Evolutionary conservation across 1,140 invertebrate genomes (phyloP).

Genomic region (Monomorium pharaonis): DNA sequence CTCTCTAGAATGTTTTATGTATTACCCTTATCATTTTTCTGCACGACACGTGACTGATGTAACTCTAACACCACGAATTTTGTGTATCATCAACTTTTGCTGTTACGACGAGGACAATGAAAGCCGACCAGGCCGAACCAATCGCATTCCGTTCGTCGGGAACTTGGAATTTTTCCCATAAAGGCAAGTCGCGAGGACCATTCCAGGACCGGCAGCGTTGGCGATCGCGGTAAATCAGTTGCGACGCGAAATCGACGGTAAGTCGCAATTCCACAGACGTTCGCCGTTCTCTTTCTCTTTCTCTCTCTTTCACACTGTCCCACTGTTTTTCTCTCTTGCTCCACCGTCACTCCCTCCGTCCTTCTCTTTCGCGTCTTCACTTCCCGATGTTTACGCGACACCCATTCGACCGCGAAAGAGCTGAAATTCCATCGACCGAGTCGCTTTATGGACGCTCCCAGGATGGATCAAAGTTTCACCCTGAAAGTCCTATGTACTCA

Average conservation of each 20-base stretch:
- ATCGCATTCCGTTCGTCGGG: conserved; percentile 66
- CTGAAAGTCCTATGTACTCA: conserved; percentile 26
- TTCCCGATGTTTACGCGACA: conserved; percentile 24
- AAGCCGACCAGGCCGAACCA: conserved; percentile 55
- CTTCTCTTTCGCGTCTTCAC: background rate
- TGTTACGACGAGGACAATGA: conserved; percentile 43
- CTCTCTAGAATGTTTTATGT: background rate
- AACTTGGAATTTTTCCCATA: conserved; percentile 59
- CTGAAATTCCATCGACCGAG: conserved; percentile 58
- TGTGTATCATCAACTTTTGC: conserved; percentile 23
- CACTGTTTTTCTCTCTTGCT: background rate
- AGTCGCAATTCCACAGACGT: conserved; percentile 53
- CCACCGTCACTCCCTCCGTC: background rate
- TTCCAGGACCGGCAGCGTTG: conserved; percentile 19
- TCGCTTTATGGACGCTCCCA: conserved; percentile 45
- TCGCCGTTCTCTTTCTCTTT: conserved; percentile 5
- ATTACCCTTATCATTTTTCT: background rate
- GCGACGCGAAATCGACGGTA: conserved; percentile 48
- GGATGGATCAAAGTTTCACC: conserved; percentile 64
- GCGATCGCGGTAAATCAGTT: conserved; percentile 62
- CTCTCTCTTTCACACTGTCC: background rate
- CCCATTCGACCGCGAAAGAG: conserved; percentile 26
- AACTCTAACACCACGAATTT: background rate
- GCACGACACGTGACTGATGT: background rate
- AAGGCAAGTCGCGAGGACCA: background rate